Evolutionary conservation across 2,797 vertebrate genomes (phyloP).

Genomic region (Varecia variegata): DNA sequence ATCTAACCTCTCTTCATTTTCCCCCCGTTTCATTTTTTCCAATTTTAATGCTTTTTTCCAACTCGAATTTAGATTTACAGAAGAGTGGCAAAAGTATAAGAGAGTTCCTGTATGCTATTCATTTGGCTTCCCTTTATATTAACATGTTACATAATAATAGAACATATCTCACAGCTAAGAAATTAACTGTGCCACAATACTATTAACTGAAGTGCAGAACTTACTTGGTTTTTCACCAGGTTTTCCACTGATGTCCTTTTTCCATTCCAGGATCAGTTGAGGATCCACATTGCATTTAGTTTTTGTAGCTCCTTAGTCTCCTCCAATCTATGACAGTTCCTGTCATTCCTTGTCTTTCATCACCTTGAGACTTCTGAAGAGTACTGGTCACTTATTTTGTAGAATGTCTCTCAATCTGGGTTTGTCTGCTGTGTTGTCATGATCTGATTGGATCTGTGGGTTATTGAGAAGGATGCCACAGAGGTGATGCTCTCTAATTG

Average conservation of each 20-base stretch:
- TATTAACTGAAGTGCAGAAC: background rate
- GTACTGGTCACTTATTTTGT: background rate
- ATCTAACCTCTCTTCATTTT: background rate
- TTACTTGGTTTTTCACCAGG: background rate
- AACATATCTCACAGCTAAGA: background rate
- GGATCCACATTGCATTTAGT: background rate
- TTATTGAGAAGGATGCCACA: background rate
- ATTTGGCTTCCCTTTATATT: background rate
- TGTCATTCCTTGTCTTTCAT: background rate
- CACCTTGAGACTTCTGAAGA: background rate
- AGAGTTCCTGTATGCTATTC: background rate
- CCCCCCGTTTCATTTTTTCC: background rate
- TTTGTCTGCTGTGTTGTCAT: background rate
- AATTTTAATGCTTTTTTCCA: background rate
- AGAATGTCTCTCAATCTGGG: background rate
- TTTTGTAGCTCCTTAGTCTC: background rate
- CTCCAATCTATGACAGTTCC: background rate
- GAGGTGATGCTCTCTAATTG: background rate
- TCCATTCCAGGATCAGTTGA: background rate
- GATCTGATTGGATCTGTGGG: background rate
- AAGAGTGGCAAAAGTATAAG: background rate
- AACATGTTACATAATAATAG: background rate
- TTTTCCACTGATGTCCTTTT: background rate
- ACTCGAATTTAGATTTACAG: background rate
- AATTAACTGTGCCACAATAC: background rate